Evolutionary conservation across 2,888 invertebrate genomes (phyloP), one percentile per base, ranked within the genome.

Genomic region (Rhingia campestris): DNA sequence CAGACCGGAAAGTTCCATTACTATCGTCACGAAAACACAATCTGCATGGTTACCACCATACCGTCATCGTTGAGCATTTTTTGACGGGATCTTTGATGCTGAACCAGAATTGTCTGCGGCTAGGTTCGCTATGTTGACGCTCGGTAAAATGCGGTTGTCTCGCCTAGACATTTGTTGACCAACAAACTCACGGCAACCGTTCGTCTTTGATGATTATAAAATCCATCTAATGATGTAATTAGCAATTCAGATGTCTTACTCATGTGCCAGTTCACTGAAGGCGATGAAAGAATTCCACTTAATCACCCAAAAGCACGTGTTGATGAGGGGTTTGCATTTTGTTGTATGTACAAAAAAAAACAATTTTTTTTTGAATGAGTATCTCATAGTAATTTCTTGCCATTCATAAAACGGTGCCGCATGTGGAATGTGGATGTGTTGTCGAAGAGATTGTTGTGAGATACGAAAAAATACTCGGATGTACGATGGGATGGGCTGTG

Each of bases 341-440:
- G 61, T 37, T 54, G 67, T n/a, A 6, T 45, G 53, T 58, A 30
- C n/a, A 22, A 1, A 2, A 22, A 22, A 22, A 22, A 2, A 22
- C 22, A 22, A 22, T 6, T 37, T 12, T 69, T 32, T 53, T 47
- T 22, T 69, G 61, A 69, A 69, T 64, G 77, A 32, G 63, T 51
- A 35, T 43, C 51, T 59, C 54, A 37, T 58, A 39, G 47, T 47
- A 47, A 6, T 4, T 6, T n/a, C n/a, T 6, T 22, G 56, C 69
- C 80, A 80, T 80, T 80, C 80, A 80, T 74, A 74, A 74, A 80
- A 69, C 35, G 14, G 9, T 4, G 33, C 53, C 10, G 22, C 22
- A 61, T 69, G 64, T 53, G 61, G 41, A 41, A 37, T 6, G 7
- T 43, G 14, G 9, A 47, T 47, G 14, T 12, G 22, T 22, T 22